phyloP scores from a whole-genome alignment of 2,797 vertebrate species.

The Karalla daura region DNA sequence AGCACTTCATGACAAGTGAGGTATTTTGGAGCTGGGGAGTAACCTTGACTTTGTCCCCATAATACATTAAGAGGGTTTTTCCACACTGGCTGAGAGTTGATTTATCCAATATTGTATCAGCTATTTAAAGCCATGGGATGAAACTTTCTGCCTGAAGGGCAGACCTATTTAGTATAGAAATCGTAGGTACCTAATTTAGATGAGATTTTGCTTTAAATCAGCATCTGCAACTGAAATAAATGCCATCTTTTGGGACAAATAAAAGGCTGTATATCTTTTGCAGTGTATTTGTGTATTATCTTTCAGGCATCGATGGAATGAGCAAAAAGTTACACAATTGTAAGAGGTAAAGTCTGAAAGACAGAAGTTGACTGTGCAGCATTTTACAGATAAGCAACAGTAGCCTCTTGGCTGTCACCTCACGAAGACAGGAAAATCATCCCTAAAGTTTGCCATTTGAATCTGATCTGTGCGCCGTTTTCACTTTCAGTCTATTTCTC shows the following conservation, averaged over 20 bases:
- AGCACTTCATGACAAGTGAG: not conserved
- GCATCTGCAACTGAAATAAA: not conserved
- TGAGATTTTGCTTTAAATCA: constrained; percentile 4
- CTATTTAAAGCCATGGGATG: constrained; percentile 46
- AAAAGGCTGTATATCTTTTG: too few species aligned
- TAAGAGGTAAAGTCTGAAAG: constrained; percentile 3
- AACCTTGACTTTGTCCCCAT: constrained; percentile 31
- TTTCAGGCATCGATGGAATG: constrained; percentile 9
- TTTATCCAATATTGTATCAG: constrained; percentile 31
- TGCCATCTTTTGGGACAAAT: not conserved
- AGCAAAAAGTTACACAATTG: constrained; percentile 28
- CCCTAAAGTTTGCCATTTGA: constrained; percentile 47
- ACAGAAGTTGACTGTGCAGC: not conserved
- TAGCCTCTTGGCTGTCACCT: constrained; percentile 16
- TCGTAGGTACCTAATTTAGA: too few species aligned
- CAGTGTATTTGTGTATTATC: too few species aligned
- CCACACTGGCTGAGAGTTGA: constrained; percentile 31
- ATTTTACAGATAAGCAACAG: constrained; percentile 34
- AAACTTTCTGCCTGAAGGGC: constrained; percentile 21
- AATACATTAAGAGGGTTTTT: constrained; percentile 37
- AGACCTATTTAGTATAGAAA: not conserved
- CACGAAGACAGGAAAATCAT: constrained; percentile 28
- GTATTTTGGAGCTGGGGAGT: constrained; percentile 9
- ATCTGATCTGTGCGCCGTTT: constrained; percentile 56
- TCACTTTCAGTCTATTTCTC: constrained; percentile 25